Base-by-base conservation (phyloP, 2,797 vertebrate genomes). In the Hoplostethus mediterraneus region DNA sequence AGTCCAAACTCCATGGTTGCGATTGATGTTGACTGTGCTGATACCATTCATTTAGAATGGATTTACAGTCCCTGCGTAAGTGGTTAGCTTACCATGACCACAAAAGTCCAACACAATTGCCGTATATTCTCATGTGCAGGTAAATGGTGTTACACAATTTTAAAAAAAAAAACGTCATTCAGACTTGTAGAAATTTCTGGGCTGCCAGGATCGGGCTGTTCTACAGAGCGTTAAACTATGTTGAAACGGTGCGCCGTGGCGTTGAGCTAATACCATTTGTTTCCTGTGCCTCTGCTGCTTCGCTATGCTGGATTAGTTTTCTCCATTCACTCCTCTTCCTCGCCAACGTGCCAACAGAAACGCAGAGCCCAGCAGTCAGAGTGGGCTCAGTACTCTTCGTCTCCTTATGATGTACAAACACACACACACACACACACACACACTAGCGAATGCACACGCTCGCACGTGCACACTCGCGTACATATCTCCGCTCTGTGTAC, bases 271-370 rank as follows among this genome's bases (percentile, higher is more conserved):
- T 81, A 84, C 80, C 82, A 78, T 89, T 90, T 90, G 84, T 88
- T 90, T 85, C 88, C 89, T 76, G 80, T 77, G 88, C 84, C 81
- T 87, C 79, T 79, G 69, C 81, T 81, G 85, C 82, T 86, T 88
- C 74, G 85, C 79, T 77, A 87, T 81, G 83, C 83, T 69, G 85
- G 90, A 94, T 92, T 93, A 92, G 87, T 74, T 80, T 87, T 79
- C 77, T 70, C 73, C 84, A 82, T 87, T 80, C 79, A 69, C 65
- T 28, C 65, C 68, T 70, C 73, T 81, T 74, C 75, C 63, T 89
- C 79, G 63, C 48, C 64, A 77, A 74, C 77, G 63, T 63, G 63
- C 51, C 57, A 67, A 56, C 74, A 80, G 45, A 73, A 76, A 64
- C 5, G 6, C 53, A 44, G 59, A 55, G 57, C 59, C 75, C 55